phyloP scores from a whole-genome alignment of 2,797 vertebrate genomes.

The Sebastes itinus region DNA sequence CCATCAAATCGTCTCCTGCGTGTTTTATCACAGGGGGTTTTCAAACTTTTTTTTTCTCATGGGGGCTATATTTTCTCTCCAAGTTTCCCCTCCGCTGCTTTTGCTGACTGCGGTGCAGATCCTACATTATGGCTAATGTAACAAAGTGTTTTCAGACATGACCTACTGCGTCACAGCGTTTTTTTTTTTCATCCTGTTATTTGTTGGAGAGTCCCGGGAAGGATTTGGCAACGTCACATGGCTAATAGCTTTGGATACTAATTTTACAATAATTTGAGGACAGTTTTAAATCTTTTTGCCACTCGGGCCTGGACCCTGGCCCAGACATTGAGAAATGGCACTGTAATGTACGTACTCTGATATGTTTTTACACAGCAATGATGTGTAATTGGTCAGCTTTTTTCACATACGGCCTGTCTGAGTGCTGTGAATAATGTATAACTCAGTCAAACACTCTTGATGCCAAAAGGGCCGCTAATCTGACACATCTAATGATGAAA shows the following conservation, averaged over 20 bases:
- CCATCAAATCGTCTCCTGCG: slow-evolving; percentile 47
- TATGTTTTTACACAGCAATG: slow-evolving; percentile 13
- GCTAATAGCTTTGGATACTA: slow-evolving; percentile 43
- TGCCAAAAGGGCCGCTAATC: not conserved
- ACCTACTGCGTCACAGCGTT: slow-evolving; percentile 19
- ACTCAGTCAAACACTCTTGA: not conserved
- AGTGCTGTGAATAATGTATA: slow-evolving; percentile 4
- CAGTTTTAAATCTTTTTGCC: slow-evolving; percentile 45
- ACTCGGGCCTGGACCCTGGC: slow-evolving; percentile 13
- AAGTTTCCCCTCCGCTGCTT: slow-evolving; percentile 43
- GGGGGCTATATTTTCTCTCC: slow-evolving; percentile 37
- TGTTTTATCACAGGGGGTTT: slow-evolving; percentile 53
- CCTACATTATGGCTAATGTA: slow-evolving; percentile 50
- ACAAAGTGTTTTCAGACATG: slow-evolving; percentile 22
- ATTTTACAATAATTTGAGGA: slow-evolving; percentile 56
- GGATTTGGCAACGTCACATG: slow-evolving; percentile 11
- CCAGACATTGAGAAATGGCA: slow-evolving; percentile 43
- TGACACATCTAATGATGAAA: not conserved
- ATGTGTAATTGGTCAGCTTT: slow-evolving; percentile 38
- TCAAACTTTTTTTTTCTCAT: slow-evolving; percentile 28
- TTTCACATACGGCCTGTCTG: not conserved
- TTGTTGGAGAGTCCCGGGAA: not conserved
- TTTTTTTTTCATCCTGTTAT: not conserved
- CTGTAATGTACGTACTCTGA: slow-evolving; percentile 32
- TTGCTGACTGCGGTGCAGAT: slow-evolving; percentile 51